A percentile compares a stretch with the other conserved stretches of the same genome.
Conservation (phyloP, 2,113 vertebrate genomes). For the Leptosomus discolor region DNA sequence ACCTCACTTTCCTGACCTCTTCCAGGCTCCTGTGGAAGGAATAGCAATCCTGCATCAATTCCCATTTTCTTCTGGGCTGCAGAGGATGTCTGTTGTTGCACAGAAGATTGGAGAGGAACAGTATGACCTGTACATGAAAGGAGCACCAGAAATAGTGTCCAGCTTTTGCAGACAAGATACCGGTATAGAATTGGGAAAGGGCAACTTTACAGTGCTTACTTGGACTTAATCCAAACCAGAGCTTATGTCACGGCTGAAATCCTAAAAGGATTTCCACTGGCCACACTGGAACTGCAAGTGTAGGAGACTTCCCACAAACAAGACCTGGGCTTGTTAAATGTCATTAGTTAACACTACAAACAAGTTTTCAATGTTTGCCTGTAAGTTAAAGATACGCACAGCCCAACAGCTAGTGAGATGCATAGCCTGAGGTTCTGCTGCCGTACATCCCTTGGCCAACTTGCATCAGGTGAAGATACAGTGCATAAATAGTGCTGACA, state of each 20-base stretch:
- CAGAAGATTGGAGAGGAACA: neutral
- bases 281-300: neutral
- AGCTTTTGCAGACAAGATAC: slow-evolving; percentile 62
- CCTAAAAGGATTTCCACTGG: neutral
- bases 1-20: neutral
- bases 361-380: neutral
- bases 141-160: slow-evolving; percentile 67
- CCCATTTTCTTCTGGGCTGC: slow-evolving; percentile 73
- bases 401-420: neutral
- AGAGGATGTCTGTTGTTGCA: slow-evolving; percentile 71
- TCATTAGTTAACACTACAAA: neutral
- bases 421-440: neutral
- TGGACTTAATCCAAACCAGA: neutral
- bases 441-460: neutral
- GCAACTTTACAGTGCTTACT: neutral
- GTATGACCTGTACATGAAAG: slow-evolving; percentile 64
- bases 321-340: neutral
- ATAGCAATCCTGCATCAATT: slow-evolving; percentile 67
- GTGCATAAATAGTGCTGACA: neutral
- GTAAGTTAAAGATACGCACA: neutral
- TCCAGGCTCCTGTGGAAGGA: slow-evolving; percentile 42
- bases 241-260: neutral
- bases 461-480: neutral
- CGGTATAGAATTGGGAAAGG: slow-evolving; percentile 22
- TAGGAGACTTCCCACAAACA: neutral